A percentile compares a stretch with the other conserved stretches of the same genome.
Evolutionary conservation across 2,888 invertebrate genomes (phyloP).

Genomic region (Drosophila engyochracea): DNA sequence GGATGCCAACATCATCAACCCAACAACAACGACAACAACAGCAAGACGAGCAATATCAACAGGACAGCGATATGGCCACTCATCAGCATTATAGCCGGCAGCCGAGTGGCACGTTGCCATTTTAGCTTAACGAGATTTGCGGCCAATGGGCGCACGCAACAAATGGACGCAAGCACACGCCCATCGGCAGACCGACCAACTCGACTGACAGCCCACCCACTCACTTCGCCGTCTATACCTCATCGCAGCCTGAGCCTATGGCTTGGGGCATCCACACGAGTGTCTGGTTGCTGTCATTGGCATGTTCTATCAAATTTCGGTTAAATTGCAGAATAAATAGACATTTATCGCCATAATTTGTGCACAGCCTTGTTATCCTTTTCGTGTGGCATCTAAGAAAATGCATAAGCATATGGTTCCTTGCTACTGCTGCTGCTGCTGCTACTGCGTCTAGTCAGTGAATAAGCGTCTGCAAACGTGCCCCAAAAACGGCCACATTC

Average conservation of each 20-base stretch:
- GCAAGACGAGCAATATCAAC: constrained; percentile 7
- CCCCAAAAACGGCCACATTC: neutral
- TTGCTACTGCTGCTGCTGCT: neutral
- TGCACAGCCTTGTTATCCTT: constrained; percentile 64
- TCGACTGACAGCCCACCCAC: neutral
- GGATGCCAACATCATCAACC: constrained; percentile 42
- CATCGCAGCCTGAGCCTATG: neutral
- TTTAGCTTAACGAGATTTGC: constrained; percentile 81
- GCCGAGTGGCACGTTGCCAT: constrained; percentile 72
- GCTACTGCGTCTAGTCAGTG: neutral
- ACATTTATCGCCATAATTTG: constrained; percentile 82
- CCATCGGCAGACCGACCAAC: neutral
- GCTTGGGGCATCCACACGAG: constrained; percentile 15
- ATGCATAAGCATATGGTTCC: constrained; percentile 16
- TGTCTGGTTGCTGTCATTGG: constrained; percentile 59
- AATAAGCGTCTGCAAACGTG: constrained; percentile 15
- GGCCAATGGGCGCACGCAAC: constrained; percentile 62
- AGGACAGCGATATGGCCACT: constrained; percentile 53
- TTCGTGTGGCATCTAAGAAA: constrained; percentile 32
- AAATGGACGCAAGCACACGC: constrained; percentile 45
- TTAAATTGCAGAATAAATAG: constrained; percentile 79
- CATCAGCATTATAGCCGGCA: constrained; percentile 69
- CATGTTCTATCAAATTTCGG: constrained; percentile 78
- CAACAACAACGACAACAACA: constrained; percentile 7
- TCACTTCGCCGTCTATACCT: constrained; percentile 1